A percentile compares a stretch with the other conserved stretches of the same genome.
Evolutionary conservation across 2,888 invertebrate species (phyloP).

Genomic region (Hypomecis atomaria): DNA sequence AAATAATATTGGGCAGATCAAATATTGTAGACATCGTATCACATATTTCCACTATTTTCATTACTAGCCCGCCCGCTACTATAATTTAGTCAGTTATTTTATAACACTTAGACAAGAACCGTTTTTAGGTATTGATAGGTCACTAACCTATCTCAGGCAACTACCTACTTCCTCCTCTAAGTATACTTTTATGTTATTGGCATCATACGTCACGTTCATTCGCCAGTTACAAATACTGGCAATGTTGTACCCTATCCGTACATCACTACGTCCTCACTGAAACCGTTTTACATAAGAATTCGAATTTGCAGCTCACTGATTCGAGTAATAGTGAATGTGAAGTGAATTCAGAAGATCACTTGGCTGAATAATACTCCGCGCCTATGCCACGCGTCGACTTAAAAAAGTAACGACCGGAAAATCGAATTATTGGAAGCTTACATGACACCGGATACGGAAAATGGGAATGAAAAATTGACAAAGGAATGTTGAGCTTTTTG

Average conservation of each 20-base stretch:
- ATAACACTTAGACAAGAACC: no score
- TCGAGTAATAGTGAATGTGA: conserved; percentile 73
- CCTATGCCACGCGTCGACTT: conserved; percentile 49
- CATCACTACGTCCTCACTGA: conserved; percentile 41
- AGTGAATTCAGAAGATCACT: conserved; percentile 61
- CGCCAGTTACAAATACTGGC: no score
- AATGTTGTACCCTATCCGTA: background rate
- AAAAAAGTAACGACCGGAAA: conserved; percentile 65
- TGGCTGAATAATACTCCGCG: conserved; percentile 46
- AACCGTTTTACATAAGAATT: conserved; percentile 77
- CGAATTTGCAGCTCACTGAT: conserved; percentile 72
- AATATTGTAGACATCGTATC: no score
- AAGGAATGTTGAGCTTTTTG: conserved; percentile 17
- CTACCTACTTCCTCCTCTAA: no score
- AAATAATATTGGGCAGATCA: no score
- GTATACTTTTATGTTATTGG: no score
- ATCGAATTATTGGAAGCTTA: conserved; percentile 55
- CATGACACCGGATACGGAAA: conserved; percentile 38
- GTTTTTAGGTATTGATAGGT: no score
- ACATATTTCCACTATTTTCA: no score
- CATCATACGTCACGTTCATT: no score
- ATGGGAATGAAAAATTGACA: conserved; percentile 25
- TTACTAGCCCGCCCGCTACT: no score
- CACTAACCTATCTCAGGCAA: no score
- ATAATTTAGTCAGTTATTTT: no score